A percentile compares a stretch with the other conserved stretches of the same genome.
These are phyloP conservation scores for Heterohyrax brucei DNA, from an alignment of 2,797 vertebrate species.

Conservation along the genomic window DNA sequence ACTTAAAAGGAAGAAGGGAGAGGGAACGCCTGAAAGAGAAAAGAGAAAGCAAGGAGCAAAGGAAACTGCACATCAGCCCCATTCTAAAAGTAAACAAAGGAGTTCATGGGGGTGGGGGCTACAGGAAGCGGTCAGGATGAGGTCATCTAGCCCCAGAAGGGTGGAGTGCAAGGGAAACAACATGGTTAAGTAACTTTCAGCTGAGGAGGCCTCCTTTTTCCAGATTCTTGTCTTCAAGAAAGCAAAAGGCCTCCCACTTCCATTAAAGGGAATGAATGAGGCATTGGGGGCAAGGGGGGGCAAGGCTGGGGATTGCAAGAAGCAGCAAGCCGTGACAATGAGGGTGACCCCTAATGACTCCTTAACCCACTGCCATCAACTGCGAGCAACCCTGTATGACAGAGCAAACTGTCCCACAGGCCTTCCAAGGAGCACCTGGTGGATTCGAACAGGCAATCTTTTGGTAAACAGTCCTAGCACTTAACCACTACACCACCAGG, in stretches of 20 bases:
- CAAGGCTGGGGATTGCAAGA: accelerated
- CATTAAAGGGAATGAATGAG: not conserved
- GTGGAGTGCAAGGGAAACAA: not conserved
- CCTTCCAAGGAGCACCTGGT: no score
- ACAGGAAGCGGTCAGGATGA: not conserved
- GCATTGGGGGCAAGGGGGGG: accelerated
- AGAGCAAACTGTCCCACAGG: no score
- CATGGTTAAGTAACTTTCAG: not conserved
- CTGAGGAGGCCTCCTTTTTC: not conserved
- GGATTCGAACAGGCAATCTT: no score
- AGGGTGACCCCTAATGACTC: not conserved
- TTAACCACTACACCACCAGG: no score
- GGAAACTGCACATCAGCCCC: not conserved
- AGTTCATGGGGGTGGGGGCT: not conserved
- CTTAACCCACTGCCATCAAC: not conserved
- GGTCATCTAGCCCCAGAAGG: not conserved
- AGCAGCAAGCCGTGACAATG: not conserved
- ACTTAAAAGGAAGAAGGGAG: not conserved
- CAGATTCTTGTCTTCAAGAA: not conserved
- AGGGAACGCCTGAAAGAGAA: not conserved
- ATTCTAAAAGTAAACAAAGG: not conserved
- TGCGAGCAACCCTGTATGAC: no score
- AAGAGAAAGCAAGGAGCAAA: no score
- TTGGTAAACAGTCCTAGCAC: no score
- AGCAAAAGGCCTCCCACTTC: not conserved